phyloP scores from a whole-genome alignment of 2,888 invertebrate genomes.

The Callimorpha dominula region DNA sequence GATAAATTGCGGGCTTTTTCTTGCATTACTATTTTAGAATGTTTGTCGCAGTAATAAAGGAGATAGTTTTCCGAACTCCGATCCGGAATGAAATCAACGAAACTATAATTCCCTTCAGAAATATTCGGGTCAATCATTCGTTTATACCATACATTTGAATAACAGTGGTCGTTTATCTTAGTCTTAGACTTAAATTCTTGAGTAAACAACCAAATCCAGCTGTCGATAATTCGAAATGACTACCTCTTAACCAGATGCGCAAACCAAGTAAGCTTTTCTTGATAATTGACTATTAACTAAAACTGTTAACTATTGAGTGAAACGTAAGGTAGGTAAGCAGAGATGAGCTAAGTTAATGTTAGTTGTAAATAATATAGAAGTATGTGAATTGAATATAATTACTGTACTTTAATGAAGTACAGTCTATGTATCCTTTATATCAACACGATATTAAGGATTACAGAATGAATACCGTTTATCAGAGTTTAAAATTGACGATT shows the following conservation, averaged over 20 bases:
- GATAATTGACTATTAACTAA: slow-evolving; percentile 66
- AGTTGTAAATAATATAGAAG: neutral
- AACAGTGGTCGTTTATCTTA: slow-evolving; percentile 54
- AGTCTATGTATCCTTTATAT: too few relatives aligned
- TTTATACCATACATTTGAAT: slow-evolving; percentile 55
- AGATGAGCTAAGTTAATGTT: neutral
- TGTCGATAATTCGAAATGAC: slow-evolving; percentile 35
- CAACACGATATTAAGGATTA: neutral
- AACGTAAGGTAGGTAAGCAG: neutral
- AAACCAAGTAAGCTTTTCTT: slow-evolving; percentile 65
- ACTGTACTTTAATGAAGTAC: too few relatives aligned
- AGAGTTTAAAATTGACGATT: neutral
- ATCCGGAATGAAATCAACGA: neutral
- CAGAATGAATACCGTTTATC: neutral
- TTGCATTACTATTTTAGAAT: neutral
- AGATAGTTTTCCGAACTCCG: slow-evolving; percentile 8
- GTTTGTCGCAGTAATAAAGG: neutral
- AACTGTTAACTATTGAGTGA: slow-evolving; percentile 57
- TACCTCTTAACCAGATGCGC: slow-evolving; percentile 38
- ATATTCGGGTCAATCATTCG: slow-evolving; percentile 46
- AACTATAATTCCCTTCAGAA: neutral
- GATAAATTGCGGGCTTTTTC: neutral
- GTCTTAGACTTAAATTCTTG: slow-evolving; percentile 44
- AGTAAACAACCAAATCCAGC: slow-evolving; percentile 58
- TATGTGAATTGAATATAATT: too few relatives aligned